Conservation (phyloP, 2,888 invertebrate genomes). For the Zaprionus obscuricornis region DNA sequence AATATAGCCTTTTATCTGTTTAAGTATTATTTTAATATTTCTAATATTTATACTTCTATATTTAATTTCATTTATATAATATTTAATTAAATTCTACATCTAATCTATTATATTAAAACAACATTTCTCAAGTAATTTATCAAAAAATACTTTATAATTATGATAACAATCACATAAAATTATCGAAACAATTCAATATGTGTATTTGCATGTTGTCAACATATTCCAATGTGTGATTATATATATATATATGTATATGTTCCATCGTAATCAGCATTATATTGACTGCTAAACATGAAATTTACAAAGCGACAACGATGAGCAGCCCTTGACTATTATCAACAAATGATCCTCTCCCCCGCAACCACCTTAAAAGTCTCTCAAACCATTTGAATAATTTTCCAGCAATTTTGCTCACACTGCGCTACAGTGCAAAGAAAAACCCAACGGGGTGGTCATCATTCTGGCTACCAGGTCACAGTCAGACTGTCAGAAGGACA, state of each 20-base stretch:
- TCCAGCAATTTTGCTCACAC: constrained; percentile 47
- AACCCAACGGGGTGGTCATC: constrained; percentile 60
- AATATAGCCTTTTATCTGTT: too few species aligned
- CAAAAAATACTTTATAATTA: too few species aligned
- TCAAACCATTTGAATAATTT: constrained; percentile 35
- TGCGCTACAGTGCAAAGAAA: constrained; percentile 13
- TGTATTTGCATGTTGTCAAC: too few species aligned
- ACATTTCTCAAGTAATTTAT: too few species aligned
- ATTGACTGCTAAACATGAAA: constrained; percentile 37
- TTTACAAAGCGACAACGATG: constrained; percentile 27
- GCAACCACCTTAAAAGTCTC: not conserved
- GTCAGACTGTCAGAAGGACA: constrained; percentile 44
- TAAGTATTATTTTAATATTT: too few species aligned
- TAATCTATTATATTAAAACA: too few species aligned
- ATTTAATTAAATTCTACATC: too few species aligned
- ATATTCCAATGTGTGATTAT: not conserved
- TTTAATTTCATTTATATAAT: too few species aligned
- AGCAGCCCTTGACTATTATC: constrained; percentile 42
- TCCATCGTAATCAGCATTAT: not conserved
- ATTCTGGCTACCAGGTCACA: constrained; percentile 71
- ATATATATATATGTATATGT: not conserved
- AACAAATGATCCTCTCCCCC: constrained; percentile 25
- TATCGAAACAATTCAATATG: too few species aligned
- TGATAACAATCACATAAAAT: too few species aligned
- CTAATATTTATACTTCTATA: not conserved